phyloP scores from a whole-genome alignment of 1,140 invertebrate genomes.

The Drosophila sucinea region DNA sequence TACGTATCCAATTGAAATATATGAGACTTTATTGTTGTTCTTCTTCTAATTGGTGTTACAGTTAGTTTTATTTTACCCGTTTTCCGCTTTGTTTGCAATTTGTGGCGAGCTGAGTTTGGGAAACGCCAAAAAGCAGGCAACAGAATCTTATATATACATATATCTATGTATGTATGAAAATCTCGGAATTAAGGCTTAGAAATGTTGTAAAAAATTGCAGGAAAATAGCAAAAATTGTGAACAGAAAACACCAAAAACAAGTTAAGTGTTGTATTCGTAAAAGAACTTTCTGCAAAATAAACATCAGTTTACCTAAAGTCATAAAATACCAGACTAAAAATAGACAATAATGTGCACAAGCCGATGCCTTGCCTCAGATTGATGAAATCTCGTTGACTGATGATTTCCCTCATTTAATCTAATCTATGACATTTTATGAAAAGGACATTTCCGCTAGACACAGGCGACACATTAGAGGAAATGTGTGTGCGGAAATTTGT shows the following conservation, averaged over 20 bases:
- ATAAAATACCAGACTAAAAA: neutral
- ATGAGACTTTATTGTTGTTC: neutral
- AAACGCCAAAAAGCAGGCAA: neutral
- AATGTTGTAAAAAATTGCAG: too few relatives aligned
- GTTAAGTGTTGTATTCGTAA: too few relatives aligned
- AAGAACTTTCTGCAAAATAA: too few relatives aligned
- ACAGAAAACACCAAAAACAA: too few relatives aligned
- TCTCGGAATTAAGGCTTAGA: too few relatives aligned
- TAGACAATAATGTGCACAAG: neutral
- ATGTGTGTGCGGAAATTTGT: neutral
- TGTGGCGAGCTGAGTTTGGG: neutral
- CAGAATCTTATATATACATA: neutral
- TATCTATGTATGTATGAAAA: too few relatives aligned
- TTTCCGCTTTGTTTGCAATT: neutral
- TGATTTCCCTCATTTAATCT: neutral
- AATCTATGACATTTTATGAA: slow-evolving; percentile 7
- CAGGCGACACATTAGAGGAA: neutral
- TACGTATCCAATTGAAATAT: slow-evolving; percentile 10
- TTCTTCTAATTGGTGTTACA: slow-evolving; percentile 6
- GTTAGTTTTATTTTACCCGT: neutral
- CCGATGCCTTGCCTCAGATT: neutral
- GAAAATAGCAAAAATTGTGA: too few relatives aligned
- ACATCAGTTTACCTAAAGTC: too few relatives aligned
- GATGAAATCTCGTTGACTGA: neutral
- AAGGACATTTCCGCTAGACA: neutral